Percentiles rank a stretch among this genome's conserved stretches.
These are phyloP conservation scores for Epinephelus malabaricus DNA, from an alignment of 2,797 vertebrate genomes.

Conservation along the genomic window DNA sequence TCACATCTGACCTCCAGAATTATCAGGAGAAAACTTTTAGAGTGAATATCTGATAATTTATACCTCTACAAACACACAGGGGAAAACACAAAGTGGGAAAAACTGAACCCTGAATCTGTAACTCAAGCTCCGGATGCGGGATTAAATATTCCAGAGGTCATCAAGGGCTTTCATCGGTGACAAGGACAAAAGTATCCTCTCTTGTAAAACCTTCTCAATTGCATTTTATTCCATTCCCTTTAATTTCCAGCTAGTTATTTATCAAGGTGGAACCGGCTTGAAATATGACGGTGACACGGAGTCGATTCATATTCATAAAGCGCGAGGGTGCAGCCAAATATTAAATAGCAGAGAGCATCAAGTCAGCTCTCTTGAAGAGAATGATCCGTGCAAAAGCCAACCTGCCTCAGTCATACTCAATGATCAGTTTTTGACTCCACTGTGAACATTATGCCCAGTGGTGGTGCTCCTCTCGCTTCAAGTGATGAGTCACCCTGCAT, in stretches of 20 bases:
- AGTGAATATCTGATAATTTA: not conserved
- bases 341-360: conserved; percentile 39
- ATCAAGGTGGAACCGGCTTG: conserved; percentile 21
- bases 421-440: conserved; percentile 43
- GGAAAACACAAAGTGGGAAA: conserved; percentile 5
- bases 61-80: not conserved
- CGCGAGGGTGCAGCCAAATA: conserved; percentile 41
- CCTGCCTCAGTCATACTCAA: conserved; percentile 42
- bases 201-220: not conserved
- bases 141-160: conserved; percentile 12
- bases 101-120: not conserved
- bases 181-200: conserved; percentile 4
- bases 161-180: not conserved
- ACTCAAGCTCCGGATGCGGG: not conserved
- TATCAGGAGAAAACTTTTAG: not conserved
- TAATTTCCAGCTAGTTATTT: conserved; percentile 29
- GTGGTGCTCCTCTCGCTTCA: conserved; percentile 29
- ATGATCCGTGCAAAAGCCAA: conserved; percentile 46
- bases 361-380: conserved; percentile 45
- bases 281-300: conserved; percentile 10
- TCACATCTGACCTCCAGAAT: not conserved
- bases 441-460: conserved; percentile 35
- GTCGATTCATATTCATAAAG: conserved; percentile 44
- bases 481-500: conserved; percentile 52
- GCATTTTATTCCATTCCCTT: not conserved